Evolutionary conservation across 1,140 invertebrate genomes (phyloP).

Genomic region (Micrasema minimum): DNA sequence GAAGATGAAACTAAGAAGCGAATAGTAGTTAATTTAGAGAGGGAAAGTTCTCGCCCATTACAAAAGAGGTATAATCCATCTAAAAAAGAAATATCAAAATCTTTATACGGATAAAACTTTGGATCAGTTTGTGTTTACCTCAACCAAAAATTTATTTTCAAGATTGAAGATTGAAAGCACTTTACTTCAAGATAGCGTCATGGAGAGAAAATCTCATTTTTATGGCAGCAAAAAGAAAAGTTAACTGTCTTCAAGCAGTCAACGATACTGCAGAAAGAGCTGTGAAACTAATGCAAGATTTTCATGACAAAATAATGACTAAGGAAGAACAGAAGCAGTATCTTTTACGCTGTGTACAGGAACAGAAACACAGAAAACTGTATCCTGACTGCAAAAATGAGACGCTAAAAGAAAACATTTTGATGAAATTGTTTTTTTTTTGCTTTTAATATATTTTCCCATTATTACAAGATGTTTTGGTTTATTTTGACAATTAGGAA

Average conservation of each 20-base stretch:
- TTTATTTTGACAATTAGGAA: constrained; percentile 7
- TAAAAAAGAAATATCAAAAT: background rate
- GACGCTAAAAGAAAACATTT: constrained; percentile 7
- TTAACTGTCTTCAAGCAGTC: background rate
- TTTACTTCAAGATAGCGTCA: constrained; percentile 5
- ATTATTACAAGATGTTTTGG: constrained; percentile 10
- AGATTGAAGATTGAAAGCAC: constrained; percentile 8
- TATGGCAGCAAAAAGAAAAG: background rate
- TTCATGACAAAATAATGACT: background rate
- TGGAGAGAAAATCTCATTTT: background rate
- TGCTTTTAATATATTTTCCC: background rate
- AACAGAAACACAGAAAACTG: background rate
- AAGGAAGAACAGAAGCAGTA: background rate
- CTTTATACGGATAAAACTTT: background rate
- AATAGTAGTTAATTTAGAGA: background rate
- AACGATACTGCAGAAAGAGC: background rate
- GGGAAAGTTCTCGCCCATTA: background rate
- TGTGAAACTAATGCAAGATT: constrained; percentile 16
- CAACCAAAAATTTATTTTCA: too few species aligned
- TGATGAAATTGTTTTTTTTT: background rate
- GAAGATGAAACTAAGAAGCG: background rate
- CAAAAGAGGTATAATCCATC: background rate
- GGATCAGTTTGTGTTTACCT: too few species aligned
- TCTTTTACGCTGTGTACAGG: constrained; percentile 1
- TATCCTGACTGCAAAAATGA: constrained; percentile 16